Percentiles rank a stretch among this genome's conserved stretches.
phyloP scores from a whole-genome alignment of 2,113 vertebrate species.

The Leucosticte australis region DNA sequence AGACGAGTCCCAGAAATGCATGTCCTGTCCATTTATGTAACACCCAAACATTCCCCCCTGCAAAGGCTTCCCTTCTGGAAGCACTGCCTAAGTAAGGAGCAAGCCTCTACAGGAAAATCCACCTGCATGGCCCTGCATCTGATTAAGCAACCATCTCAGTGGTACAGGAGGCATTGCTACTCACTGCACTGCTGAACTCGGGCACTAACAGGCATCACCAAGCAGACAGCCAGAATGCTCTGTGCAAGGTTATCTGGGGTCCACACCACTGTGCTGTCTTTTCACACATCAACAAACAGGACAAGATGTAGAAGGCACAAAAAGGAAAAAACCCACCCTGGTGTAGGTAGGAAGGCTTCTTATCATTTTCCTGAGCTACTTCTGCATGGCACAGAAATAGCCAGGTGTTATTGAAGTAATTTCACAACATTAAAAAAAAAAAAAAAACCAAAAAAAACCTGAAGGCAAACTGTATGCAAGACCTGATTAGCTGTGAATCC shows the following conservation, averaged over 20 bases:
- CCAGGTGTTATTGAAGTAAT: neutral
- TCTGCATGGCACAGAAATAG: neutral
- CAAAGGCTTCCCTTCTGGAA: neutral
- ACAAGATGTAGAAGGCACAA: neutral
- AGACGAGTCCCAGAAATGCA: constrained; percentile 47
- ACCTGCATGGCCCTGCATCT: neutral
- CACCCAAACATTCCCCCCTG: neutral
- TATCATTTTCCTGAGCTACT: neutral
- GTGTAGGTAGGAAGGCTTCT: neutral
- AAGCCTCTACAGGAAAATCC: neutral
- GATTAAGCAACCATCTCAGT: neutral
- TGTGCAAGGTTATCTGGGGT: neutral
- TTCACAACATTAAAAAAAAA: neutral
- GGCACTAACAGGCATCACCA: neutral
- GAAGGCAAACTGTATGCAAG: neutral
- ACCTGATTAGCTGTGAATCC: neutral
- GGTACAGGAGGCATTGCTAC: neutral
- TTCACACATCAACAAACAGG: neutral
- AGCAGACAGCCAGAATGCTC: neutral
- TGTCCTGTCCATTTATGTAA: constrained; percentile 23
- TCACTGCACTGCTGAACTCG: neutral
- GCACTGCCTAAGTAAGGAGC: neutral
- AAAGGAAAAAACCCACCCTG: neutral
- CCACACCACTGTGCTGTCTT: neutral
- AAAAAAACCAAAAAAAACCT: neutral